Conservation (phyloP, 2,113 vertebrate species). For the Mus pahari region DNA sequence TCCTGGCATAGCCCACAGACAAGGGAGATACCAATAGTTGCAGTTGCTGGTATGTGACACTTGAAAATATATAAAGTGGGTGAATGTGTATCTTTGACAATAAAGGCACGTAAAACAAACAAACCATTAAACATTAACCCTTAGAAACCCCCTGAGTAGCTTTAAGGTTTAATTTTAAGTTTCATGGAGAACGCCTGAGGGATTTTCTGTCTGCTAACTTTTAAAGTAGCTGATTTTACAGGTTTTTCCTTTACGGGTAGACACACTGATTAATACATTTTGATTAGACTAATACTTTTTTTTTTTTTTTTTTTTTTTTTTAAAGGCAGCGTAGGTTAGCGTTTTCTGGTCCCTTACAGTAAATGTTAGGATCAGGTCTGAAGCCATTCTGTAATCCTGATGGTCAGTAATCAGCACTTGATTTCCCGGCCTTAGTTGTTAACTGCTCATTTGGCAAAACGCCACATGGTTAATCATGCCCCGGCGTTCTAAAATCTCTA, state of each 20-base stretch:
- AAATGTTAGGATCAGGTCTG: conserved; percentile 56
- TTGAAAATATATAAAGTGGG: conserved; percentile 1
- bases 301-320: conserved; percentile 47
- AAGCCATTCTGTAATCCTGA: conserved; percentile 40
- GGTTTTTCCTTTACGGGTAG: not conserved
- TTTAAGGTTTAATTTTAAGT: conserved; percentile 57
- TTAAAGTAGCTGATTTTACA: conserved; percentile 41
- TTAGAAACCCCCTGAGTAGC: conserved; percentile 2
- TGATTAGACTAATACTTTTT: conserved; percentile 55
- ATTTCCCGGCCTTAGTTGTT: conserved; percentile 49
- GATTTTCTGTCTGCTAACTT: conserved; percentile 27
- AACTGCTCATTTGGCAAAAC: conserved; percentile 71
- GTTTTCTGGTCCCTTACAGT: conserved; percentile 62
- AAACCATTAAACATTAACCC: not conserved
- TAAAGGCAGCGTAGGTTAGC: conserved; percentile 34
- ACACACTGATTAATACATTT: conserved; percentile 62
- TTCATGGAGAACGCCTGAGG: not conserved
- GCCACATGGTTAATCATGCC: conserved; percentile 57
- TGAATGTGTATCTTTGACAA: not conserved
- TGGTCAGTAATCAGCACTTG: conserved; percentile 62
- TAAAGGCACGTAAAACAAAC: not conserved
- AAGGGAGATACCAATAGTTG: not conserved
- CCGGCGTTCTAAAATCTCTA: conserved; percentile 65
- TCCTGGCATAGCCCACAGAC: not conserved
- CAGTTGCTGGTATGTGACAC: not conserved